Conservation (phyloP, 2,888 invertebrate genomes). For the Geophilus truncorum region DNA sequence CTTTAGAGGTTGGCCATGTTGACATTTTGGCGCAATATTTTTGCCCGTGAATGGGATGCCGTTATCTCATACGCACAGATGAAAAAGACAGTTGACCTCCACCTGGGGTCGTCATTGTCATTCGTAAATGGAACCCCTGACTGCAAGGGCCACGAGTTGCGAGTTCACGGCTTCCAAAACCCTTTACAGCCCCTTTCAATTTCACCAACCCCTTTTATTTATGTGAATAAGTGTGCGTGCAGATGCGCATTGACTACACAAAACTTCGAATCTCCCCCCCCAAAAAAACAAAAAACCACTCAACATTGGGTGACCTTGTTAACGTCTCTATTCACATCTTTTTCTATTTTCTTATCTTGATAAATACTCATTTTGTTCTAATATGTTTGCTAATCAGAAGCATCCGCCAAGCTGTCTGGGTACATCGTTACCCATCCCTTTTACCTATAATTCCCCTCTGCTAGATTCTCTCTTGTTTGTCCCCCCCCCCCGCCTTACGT, state of each 20-base stretch:
- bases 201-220: not conserved
- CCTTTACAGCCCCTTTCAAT: not conserved
- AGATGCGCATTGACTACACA: not conserved
- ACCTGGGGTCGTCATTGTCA: not conserved
- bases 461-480: not conserved
- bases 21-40: not conserved
- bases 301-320: not conserved
- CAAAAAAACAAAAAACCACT: not conserved
- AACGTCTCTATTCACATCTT: not conserved
- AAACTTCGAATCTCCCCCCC: not conserved
- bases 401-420: slow-evolving; percentile 4
- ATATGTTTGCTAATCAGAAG: not conserved
- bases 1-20: not conserved
- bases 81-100: slow-evolving; percentile 4
- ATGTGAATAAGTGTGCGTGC: not conserved
- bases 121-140: not conserved
- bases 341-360: not conserved
- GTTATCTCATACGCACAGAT: not conserved
- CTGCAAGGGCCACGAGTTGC: not conserved
- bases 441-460: not conserved
- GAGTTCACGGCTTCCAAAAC: not conserved
- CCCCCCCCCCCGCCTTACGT: not conserved
- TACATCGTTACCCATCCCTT: slow-evolving; percentile 28
- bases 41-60: not conserved
- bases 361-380: slow-evolving; percentile 1